These are phyloP conservation scores for Rhopalosiphum nymphaeae DNA, from an alignment of 2,888 invertebrate genomes.

Conservation along the genomic window DNA sequence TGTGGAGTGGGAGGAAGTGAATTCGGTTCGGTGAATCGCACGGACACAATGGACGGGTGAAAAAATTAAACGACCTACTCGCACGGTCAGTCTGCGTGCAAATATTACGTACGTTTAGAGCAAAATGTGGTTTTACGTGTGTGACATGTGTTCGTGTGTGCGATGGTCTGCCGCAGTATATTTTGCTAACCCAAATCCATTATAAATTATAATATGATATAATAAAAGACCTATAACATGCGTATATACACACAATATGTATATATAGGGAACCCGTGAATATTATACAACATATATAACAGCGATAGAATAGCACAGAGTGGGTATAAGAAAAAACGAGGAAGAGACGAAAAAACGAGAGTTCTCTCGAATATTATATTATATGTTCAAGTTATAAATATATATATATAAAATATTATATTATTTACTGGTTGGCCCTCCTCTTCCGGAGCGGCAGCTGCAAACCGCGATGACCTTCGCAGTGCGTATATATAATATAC, in stretches of 20 bases:
- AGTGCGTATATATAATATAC: background rate
- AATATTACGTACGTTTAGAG: background rate
- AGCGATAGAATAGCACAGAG: background rate
- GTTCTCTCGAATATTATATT: conserved; percentile 27
- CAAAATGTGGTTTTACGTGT: background rate
- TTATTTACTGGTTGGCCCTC: conserved; percentile 29
- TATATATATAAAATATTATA: background rate
- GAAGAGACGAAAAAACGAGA: conserved; percentile 27
- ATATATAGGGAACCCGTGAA: background rate
- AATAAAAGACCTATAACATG: background rate
- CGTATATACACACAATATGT: background rate
- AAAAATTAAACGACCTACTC: conserved; percentile 1
- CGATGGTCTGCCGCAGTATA: background rate
- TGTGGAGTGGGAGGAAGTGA: background rate
- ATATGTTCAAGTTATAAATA: background rate
- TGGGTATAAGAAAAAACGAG: background rate
- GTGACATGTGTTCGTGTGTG: background rate
- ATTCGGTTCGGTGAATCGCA: background rate
- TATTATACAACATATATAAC: background rate
- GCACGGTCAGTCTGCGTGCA: background rate
- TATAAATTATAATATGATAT: background rate
- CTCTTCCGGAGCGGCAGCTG: conserved; percentile 64
- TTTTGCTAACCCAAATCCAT: conserved; percentile 4
- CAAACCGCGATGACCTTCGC: conserved; percentile 60
- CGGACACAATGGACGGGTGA: background rate